These are phyloP conservation scores for Motacilla tschutschensis DNA, from an alignment of 2,113 vertebrate species.

Conservation along the genomic window DNA sequence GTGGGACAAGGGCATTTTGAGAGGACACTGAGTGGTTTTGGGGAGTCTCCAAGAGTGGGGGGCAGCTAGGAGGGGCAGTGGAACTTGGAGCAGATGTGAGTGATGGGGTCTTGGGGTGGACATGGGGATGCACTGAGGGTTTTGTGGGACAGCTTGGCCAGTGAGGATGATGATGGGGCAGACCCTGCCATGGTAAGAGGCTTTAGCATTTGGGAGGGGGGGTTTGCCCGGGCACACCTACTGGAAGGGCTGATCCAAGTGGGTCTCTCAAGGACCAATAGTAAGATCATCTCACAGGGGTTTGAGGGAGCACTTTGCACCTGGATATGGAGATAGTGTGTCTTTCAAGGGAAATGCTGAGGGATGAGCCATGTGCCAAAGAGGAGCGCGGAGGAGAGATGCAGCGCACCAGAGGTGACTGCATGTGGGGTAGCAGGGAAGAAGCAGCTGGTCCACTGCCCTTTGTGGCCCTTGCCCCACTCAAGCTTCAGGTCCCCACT, in stretches of 20 bases:
- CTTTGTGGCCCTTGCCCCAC: background rate
- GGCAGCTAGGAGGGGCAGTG: background rate
- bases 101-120: background rate
- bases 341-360: no score
- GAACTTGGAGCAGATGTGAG: background rate
- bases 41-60: background rate
- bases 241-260: background rate
- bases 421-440: background rate
- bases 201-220: background rate
- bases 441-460: background rate
- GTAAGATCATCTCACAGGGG: background rate
- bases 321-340: background rate
- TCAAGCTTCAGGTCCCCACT: background rate
- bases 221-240: background rate
- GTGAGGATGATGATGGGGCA: background rate
- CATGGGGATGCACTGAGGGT: background rate
- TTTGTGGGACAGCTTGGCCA: background rate
- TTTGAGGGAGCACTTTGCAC: background rate
- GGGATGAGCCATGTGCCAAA: background rate
- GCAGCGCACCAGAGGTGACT: background rate
- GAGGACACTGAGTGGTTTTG: background rate
- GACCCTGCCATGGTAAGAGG: background rate
- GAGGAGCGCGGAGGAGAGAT: background rate
- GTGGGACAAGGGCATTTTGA: background rate
- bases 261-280: background rate